Evolutionary conservation across 2,113 vertebrate genomes (phyloP).

Genomic region (Saimiri boliviensis): DNA sequence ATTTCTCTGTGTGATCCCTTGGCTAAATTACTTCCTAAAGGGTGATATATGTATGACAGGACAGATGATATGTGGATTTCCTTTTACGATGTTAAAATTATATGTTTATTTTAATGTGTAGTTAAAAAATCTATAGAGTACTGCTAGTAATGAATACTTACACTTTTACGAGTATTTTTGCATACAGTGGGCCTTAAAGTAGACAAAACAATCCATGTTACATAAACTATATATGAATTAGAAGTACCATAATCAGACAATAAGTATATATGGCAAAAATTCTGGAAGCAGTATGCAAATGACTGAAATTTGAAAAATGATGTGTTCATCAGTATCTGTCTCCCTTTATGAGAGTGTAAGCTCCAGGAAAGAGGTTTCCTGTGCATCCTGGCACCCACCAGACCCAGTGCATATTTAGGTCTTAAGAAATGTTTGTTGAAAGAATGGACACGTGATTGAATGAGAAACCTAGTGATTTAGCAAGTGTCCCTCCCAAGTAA

Average conservation of each 20-base stretch:
- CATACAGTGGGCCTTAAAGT: background rate
- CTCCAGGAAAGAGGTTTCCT: background rate
- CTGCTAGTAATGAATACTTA: background rate
- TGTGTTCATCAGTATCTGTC: background rate
- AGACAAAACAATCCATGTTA: background rate
- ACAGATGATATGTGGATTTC: background rate
- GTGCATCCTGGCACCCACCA: background rate
- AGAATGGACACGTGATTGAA: background rate
- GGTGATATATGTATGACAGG: background rate
- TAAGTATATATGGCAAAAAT: background rate
- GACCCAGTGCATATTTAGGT: background rate
- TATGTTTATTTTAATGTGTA: constrained; percentile 21
- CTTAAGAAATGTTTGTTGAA: constrained; percentile 19
- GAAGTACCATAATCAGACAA: background rate
- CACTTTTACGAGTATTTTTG: background rate
- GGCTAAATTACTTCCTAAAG: background rate
- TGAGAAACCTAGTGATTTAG: background rate
- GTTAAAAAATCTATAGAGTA: background rate
- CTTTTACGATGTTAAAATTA: background rate
- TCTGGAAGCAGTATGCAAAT: background rate
- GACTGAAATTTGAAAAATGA: background rate
- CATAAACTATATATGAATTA: background rate
- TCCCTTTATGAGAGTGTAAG: background rate
- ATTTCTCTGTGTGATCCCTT: background rate
- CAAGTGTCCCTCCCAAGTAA: background rate